Conservation (phyloP, 2,888 invertebrate genomes). For the Dromius quadrimaculatus region DNA sequence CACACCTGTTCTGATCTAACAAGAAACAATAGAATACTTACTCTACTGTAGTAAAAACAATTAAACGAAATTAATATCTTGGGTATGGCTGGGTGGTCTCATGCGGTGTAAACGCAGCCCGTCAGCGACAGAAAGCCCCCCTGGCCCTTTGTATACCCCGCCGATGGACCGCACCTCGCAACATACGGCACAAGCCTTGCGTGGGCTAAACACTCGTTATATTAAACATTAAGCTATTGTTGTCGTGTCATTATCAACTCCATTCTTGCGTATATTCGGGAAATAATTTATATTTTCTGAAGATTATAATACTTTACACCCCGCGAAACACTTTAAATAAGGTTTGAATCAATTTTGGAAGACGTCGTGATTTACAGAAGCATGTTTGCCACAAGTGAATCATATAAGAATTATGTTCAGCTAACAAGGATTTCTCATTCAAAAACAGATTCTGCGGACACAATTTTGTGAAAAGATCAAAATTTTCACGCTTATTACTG, state of each 20-base stretch:
- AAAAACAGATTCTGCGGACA: too few species aligned
- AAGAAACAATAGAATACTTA: constrained; percentile 18
- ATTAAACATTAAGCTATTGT: constrained; percentile 54
- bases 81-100: constrained; percentile 46
- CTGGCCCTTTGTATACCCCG: background rate
- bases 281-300: constrained; percentile 58
- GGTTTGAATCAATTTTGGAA: too few species aligned
- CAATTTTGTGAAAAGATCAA: too few species aligned
- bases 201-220: constrained; percentile 54
- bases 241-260: constrained; percentile 57
- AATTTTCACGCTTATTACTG: too few species aligned
- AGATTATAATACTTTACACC: too few species aligned
- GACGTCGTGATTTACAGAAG: too few species aligned
- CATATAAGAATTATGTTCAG: too few species aligned
- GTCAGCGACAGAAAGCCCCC: constrained; percentile 43
- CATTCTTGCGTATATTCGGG: constrained; percentile 44
- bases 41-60: constrained; percentile 36
- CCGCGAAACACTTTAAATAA: too few species aligned
- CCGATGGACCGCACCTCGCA: constrained; percentile 10
- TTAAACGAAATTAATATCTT: constrained; percentile 43
- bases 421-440: too few species aligned
- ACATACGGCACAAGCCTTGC: constrained; percentile 25
- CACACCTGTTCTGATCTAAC: too few species aligned
- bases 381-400: too few species aligned
- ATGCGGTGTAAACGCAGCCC: constrained; percentile 48